These are phyloP conservation scores for Morpho achilles DNA, from an alignment of 2,888 invertebrate genomes.

Conservation along the genomic window DNA sequence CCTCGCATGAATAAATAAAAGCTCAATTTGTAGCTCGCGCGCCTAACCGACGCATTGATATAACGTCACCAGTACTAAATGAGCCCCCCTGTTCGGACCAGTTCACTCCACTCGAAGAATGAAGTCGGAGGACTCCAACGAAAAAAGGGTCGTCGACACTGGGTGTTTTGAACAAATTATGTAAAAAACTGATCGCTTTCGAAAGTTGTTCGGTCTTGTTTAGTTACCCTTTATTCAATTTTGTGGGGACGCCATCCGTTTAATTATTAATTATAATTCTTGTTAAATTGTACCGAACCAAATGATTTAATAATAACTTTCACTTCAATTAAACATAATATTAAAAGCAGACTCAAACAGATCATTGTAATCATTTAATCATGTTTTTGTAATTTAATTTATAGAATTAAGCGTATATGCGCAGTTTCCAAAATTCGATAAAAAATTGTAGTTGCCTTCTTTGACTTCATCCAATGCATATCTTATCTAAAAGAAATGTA, in stretches of 20 bases:
- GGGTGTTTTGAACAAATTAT: conserved; percentile 42
- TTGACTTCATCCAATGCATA: too few relatives aligned
- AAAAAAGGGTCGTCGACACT: conserved; percentile 29
- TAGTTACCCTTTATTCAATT: conserved; percentile 39
- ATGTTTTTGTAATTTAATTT: too few relatives aligned
- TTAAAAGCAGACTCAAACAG: too few relatives aligned
- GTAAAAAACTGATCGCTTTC: conserved; percentile 45
- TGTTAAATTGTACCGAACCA: conserved; percentile 13
- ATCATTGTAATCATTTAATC: too few relatives aligned
- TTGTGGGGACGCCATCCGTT: conserved; percentile 30
- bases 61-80: conserved; percentile 35
- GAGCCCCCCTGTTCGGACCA: conserved; percentile 9
- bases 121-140: conserved; percentile 22
- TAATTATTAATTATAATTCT: conserved; percentile 20
- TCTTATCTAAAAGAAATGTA: too few relatives aligned
- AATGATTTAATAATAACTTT: neutral
- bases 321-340: too few relatives aligned
- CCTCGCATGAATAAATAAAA: conserved; percentile 75
- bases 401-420: too few relatives aligned
- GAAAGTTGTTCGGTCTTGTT: conserved; percentile 42
- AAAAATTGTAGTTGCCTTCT: too few relatives aligned
- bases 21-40: conserved; percentile 72
- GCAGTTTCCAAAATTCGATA: too few relatives aligned
- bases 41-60: conserved; percentile 61
- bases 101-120: conserved; percentile 32